A percentile compares a stretch with the other conserved stretches of the same genome.
Evolutionary conservation across 2,797 vertebrate species (phyloP).

Genomic region (Momotus momota): DNA sequence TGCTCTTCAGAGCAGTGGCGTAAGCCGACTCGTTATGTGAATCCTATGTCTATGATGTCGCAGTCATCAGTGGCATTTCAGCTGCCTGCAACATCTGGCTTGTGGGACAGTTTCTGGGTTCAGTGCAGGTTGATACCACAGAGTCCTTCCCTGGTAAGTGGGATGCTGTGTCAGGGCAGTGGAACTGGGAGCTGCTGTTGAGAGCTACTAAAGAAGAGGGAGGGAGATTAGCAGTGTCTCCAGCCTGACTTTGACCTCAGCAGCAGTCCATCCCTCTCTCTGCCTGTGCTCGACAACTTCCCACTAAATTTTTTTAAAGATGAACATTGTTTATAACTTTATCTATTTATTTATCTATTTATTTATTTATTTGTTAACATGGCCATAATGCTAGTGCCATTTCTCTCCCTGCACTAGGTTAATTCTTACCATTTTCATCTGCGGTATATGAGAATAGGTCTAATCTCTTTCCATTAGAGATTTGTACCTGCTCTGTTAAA

Average conservation of each 20-base stretch:
- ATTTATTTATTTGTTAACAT: background rate
- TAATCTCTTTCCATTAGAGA: background rate
- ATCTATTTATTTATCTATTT: background rate
- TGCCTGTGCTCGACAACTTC: accelerated
- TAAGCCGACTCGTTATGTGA: accelerated
- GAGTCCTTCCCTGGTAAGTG: background rate
- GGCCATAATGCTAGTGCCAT: background rate
- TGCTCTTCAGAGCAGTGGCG: background rate
- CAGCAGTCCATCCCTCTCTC: background rate
- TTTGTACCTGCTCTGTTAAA: background rate
- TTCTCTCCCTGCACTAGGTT: background rate
- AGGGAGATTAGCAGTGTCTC: background rate
- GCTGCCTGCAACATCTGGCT: background rate
- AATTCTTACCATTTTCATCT: background rate
- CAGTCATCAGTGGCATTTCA: background rate
- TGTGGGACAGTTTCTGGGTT: background rate
- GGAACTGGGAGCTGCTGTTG: background rate
- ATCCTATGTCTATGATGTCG: accelerated
- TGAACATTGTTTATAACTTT: background rate
- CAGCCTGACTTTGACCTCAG: background rate
- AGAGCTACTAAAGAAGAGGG: background rate
- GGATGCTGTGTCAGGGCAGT: background rate
- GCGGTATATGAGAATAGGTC: background rate
- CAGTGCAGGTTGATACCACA: accelerated
- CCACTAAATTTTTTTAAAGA: background rate